Evolutionary conservation across 2,113 vertebrate species (phyloP).

Genomic region (Astur gentilis): DNA sequence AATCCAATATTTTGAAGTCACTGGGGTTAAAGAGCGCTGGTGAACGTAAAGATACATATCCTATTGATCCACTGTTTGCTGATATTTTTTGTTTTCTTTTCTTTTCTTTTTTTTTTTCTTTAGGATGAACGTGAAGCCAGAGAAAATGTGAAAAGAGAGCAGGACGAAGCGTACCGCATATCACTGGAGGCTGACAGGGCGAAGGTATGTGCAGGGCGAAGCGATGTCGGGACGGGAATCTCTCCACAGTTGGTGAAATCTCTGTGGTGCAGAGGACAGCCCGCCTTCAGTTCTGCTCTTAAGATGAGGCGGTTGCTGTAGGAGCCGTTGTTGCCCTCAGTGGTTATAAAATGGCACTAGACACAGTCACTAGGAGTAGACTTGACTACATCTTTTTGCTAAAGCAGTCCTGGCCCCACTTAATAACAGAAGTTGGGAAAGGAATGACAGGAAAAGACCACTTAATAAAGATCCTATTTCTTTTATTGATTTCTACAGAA

Average conservation of each 20-base stretch:
- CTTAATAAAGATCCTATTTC: background rate
- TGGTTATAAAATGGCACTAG: background rate
- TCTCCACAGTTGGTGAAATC: background rate
- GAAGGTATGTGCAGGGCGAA: slow-evolving; percentile 77
- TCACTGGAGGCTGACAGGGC: slow-evolving; percentile 97
- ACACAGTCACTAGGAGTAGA: background rate
- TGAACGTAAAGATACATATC: background rate
- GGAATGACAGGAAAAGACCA: background rate
- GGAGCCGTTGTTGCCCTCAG: background rate
- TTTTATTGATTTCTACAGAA: background rate
- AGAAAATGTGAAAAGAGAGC: slow-evolving; percentile 96
- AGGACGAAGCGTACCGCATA: slow-evolving; percentile 95
- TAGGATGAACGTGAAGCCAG: slow-evolving; percentile 97
- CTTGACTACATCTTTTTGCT: background rate
- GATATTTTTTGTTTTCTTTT: background rate
- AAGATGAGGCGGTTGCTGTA: background rate
- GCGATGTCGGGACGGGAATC: background rate
- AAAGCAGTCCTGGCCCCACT: background rate
- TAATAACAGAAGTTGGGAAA: background rate
- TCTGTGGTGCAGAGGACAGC: background rate
- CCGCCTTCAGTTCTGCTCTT: background rate
- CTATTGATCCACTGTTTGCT: background rate
- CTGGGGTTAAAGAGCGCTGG: background rate
- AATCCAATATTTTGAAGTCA: background rate
- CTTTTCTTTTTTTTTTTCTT: background rate